Evolutionary conservation across 1,140 invertebrate genomes (phyloP), one percentile per base, ranked within the genome.

Genomic region (Drosophila paulistorum): DNA sequence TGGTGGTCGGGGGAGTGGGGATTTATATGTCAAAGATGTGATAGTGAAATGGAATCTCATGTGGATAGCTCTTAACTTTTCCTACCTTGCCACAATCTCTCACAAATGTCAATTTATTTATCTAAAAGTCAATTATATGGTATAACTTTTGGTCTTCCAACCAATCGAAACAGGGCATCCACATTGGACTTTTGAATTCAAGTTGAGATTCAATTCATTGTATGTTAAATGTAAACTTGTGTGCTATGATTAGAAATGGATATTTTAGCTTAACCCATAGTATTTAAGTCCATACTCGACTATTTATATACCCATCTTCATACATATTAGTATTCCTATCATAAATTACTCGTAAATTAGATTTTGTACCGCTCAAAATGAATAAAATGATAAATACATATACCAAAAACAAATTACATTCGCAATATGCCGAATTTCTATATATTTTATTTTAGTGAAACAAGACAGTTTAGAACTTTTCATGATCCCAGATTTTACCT

Each of bases 291-390:
- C 20, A 41, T 45, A 45, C 41, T 86, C 76, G 62, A 74, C 70
- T 86, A 86, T 86, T 86, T 86, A 86, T 86, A 71, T 74, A 65
- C 51, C 82, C 74, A 78, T 78, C 20, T 77, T 0, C 30, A 77
- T 48, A 51, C 17, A 7, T 89, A 86, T 86, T 83, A 87, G 83
- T 79, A 71, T 74, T 65, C 51, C 74, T 68, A 78, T 78, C 20
- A 78, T 78, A 60, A 62, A 23, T 61, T 30, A 58, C 3, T 17
- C n/a, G 35, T 58, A 39, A 59, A 39, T 7, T 76, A 59, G 72
- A 63, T 86, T 86, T 86, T 86, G 20, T 89, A 87, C 71, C 62
- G 77, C 65, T 68, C 5, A 66, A 67, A 57, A 37, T 2, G 45
- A 61, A 41, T 54, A 42, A 81, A 83, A 17, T 17, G 1, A 17